phyloP scores from a whole-genome alignment of 2,888 invertebrate species.

The Drosophila lacicola region DNA sequence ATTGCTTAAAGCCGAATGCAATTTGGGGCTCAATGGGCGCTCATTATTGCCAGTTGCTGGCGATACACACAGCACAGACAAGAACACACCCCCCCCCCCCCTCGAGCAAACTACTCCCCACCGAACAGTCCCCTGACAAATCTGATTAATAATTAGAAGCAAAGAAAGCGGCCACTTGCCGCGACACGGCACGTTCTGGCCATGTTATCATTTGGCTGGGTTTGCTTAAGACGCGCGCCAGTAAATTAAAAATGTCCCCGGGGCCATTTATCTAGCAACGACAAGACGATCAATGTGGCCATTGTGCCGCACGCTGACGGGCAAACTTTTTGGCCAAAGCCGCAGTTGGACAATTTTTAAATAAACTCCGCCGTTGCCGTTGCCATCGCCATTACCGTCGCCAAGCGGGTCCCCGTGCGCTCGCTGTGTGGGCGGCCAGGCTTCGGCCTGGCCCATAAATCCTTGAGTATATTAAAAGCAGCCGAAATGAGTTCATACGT shows the following conservation, averaged over 20 bases:
- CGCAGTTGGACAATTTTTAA: conserved; percentile 40
- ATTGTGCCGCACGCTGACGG: conserved; percentile 42
- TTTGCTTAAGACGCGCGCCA: conserved; percentile 58
- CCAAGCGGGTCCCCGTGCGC: neutral
- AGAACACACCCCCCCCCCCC: too few species aligned
- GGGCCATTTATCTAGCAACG: conserved; percentile 75
- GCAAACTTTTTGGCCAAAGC: conserved; percentile 42
- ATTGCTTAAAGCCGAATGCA: conserved; percentile 63
- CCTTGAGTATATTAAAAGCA: conserved; percentile 64
- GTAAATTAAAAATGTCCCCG: conserved; percentile 80
- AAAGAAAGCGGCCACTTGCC: conserved; percentile 52
- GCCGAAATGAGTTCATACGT: conserved; percentile 62
- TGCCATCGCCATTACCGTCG: too few species aligned
- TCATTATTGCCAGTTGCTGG: conserved; percentile 44
- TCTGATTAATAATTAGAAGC: conserved; percentile 75
- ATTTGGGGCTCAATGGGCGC: conserved; percentile 49
- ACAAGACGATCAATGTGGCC: conserved; percentile 61
- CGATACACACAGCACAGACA: too few species aligned
- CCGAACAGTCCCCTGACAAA: conserved; percentile 31
- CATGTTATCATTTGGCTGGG: conserved; percentile 42
- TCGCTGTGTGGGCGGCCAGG: conserved; percentile 1
- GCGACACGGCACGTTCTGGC: conserved; percentile 40
- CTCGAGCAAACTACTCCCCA: fast-evolving
- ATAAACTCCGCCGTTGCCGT: conserved; percentile 30
- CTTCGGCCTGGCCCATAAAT: conserved; percentile 56